Percentiles rank a stretch among this genome's conserved stretches.
These are phyloP conservation scores for Synergus laeviventris DNA, from an alignment of 2,888 invertebrate genomes.

Conservation along the genomic window DNA sequence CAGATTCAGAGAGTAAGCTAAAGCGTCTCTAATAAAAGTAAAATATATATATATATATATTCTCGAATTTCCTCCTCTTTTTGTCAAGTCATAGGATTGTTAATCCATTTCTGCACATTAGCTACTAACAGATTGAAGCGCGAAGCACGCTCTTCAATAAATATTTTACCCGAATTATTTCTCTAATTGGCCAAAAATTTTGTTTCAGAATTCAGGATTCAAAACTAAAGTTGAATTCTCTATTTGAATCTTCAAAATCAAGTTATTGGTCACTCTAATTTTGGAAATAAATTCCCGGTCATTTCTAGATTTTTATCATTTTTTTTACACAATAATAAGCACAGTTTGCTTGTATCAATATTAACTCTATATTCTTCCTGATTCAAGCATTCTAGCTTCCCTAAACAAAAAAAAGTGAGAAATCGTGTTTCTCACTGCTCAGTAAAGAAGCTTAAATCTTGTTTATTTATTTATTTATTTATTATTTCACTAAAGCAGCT, in stretches of 20 bases:
- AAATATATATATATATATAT: too few relatives aligned
- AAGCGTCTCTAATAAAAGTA: neutral
- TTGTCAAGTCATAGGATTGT: neutral
- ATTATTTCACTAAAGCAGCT: constrained; percentile 10
- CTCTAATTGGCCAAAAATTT: too few relatives aligned
- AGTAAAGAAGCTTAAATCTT: neutral
- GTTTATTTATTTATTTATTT: too few relatives aligned
- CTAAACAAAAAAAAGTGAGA: neutral
- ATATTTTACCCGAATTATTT: neutral
- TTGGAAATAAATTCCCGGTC: too few relatives aligned
- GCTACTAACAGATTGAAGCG: neutral
- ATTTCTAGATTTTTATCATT: too few relatives aligned
- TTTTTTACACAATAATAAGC: neutral
- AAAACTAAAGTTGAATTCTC: too few relatives aligned
- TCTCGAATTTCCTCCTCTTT: neutral
- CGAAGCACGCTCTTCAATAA: neutral
- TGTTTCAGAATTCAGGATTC: too few relatives aligned
- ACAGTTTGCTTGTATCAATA: neutral
- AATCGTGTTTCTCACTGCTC: neutral
- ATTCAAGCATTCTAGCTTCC: neutral
- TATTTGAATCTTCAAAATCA: too few relatives aligned
- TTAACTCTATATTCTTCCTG: neutral
- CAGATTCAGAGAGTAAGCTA: too few relatives aligned
- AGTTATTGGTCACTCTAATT: too few relatives aligned
- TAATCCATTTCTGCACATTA: constrained; percentile 7